These are phyloP conservation scores for Prunella strophiata DNA, from an alignment of 2,797 vertebrate species.

Conservation along the genomic window DNA sequence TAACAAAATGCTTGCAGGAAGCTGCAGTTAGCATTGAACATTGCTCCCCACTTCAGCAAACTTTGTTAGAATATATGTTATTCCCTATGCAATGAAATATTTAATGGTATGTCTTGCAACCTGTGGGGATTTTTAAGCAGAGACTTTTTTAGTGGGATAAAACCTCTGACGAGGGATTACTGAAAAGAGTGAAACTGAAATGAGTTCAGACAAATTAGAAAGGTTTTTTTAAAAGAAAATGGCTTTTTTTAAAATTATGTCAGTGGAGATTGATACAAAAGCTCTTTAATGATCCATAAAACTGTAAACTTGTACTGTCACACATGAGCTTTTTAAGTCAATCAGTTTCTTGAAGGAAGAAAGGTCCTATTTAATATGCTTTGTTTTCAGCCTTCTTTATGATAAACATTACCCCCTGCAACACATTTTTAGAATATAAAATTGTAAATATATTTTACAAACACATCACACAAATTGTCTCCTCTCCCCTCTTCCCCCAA, in stretches of 20 bases:
- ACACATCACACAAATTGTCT: conserved; percentile 70
- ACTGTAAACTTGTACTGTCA: conserved; percentile 51
- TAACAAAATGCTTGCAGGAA: conserved; percentile 22
- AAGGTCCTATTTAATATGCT: conserved; percentile 55
- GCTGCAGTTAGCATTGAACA: conserved; percentile 15
- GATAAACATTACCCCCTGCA: neutral
- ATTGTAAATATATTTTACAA: conserved; percentile 79
- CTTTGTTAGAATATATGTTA: conserved; percentile 52
- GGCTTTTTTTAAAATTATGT: neutral
- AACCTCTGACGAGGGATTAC: neutral
- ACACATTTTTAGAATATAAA: conserved; percentile 53
- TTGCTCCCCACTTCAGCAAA: conserved; percentile 45
- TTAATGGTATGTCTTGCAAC: conserved; percentile 66
- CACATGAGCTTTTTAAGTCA: conserved; percentile 13
- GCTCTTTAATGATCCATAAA: conserved; percentile 38
- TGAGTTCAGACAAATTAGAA: neutral
- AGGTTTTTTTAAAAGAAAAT: conserved; percentile 53
- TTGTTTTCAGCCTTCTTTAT: conserved; percentile 73
- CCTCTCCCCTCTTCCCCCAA: conserved; percentile 65
- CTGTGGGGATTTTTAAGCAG: conserved; percentile 42
- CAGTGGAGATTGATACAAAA: neutral
- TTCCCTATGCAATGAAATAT: conserved; percentile 77
- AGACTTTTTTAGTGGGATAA: conserved; percentile 34
- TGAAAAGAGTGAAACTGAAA: neutral
- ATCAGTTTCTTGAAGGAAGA: conserved; percentile 40